Base-by-base conservation (phyloP, 2,888 invertebrate genomes). In the Spialia ferax region DNA sequence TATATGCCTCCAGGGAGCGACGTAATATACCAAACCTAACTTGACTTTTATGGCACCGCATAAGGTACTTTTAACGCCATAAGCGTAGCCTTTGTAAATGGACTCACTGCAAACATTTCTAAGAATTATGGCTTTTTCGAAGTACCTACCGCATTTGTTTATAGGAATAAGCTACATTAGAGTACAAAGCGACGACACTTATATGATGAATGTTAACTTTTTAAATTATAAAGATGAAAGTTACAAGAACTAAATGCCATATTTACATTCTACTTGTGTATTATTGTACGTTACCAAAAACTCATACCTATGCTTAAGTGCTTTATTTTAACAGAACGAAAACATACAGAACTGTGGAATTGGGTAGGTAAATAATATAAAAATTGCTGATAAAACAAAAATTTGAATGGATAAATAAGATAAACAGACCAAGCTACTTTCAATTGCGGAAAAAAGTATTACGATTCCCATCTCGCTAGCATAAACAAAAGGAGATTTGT, bases 401-500 rank as follows among this genome's bases (percentile, higher is more conserved):
- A 35, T 13, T 35, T 4, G 29, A 35, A 35, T 35, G 5, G 35
- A 35, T 13, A 35, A 35, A 35, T 35, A 35, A 35, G n/a, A 35
- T 35, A 35, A 13, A 35, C 0, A 13, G 5, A 23, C 11, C 54
- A 13, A 23, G 7, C 42, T 42, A 15, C 42, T 54, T 22, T 11
- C 13, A 23, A 15, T 54, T 26, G n/a, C 15, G 6, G 5, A 8
- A 54, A 54, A 23, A 54, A 54, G 8, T 26, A 54, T 22, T 22
- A 54, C 50, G 50, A 20, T 20, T 50, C 13, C 18, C 15, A 50
- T 50, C 50, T 42, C 42, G 3, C 50, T 3, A 64, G 35, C 15
- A 38, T 38, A 65, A 59, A 57, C 65, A 65, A 59, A 65, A 59
- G 22, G 15, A 65, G 65, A 52, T 59, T 59, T 65, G 59, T 65